Percentiles rank a stretch among this genome's conserved stretches.
These are phyloP conservation scores for Phanerotoma sp. DNA, from an alignment of 2,888 invertebrate genomes.

Conservation along the genomic window DNA sequence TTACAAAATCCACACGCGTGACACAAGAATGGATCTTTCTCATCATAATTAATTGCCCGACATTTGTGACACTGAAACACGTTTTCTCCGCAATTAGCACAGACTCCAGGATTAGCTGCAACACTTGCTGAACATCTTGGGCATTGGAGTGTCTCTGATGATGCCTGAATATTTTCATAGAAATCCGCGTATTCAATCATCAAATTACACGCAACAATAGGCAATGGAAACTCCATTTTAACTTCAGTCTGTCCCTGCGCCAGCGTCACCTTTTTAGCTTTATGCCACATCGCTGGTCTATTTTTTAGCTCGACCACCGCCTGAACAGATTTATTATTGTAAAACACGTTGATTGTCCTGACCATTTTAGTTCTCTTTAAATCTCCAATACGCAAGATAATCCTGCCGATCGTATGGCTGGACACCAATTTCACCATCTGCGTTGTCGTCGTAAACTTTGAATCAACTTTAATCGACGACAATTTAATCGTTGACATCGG, in stretches of 20 bases:
- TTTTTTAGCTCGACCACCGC: conserved; percentile 98
- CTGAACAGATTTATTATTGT: conserved; percentile 94
- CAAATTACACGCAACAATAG: conserved; percentile 95
- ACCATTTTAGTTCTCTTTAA: conserved; percentile 98
- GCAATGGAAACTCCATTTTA: conserved; percentile 94
- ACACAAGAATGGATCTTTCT: conserved; percentile 98
- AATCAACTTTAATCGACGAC: conserved; percentile 92
- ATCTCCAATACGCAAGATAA: conserved; percentile 90
- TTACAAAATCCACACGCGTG: conserved; percentile 99
- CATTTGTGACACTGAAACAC: conserved; percentile 99
- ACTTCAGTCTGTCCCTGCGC: conserved; percentile 93
- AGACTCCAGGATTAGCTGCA: conserved; percentile 96
- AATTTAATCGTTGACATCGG: conserved; percentile 88
- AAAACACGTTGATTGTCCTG: conserved; percentile 91
- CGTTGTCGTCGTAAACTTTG: conserved; percentile 96
- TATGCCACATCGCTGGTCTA: conserved; percentile 95
- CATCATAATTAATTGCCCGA: conserved; percentile 97
- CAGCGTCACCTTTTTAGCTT: conserved; percentile 88
- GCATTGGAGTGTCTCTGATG: conserved; percentile 92
- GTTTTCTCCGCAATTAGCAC: conserved; percentile 96
- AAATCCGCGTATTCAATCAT: conserved; percentile 99
- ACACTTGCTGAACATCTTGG: conserved; percentile 96
- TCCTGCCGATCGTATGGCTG: conserved; percentile 93
- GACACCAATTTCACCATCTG: conserved; percentile 96
- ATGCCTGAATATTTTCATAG: conserved; percentile 92